phyloP scores from a whole-genome alignment of 2,113 vertebrate species.

The Scomber japonicus region DNA sequence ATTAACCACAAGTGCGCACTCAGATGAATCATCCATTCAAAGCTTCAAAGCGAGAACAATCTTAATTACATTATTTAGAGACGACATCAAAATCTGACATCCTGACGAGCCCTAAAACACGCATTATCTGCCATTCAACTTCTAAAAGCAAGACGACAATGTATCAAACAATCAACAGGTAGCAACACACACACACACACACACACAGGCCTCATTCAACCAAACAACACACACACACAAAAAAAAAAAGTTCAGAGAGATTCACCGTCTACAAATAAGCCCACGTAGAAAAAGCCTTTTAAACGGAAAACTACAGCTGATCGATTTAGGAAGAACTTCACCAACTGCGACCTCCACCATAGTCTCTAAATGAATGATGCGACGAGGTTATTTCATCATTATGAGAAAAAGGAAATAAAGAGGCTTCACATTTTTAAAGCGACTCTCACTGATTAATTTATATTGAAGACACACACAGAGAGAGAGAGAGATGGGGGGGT shows the following conservation, averaged over 20 bases:
- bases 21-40: not conserved
- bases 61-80: not conserved
- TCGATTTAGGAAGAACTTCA: not conserved
- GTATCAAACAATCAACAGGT: constrained; percentile 9
- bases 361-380: not conserved
- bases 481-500: no score
- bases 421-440: not conserved
- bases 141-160: not conserved
- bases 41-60: not conserved
- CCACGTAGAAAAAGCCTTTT: not conserved
- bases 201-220: not conserved
- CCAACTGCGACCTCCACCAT: no score
- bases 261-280: not conserved
- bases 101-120: no score
- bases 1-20: not conserved
- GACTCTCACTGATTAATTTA: constrained; percentile 42
- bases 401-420: no score
- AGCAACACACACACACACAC: not conserved
- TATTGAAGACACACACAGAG: not conserved
- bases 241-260: not conserved
- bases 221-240: no score
- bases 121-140: no score
- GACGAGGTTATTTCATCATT: fast-evolving
- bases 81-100: not conserved
- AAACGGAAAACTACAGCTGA: not conserved